A percentile compares a stretch with the other conserved stretches of the same genome.
Conservation (phyloP, 2,113 vertebrate species). For the Scopus umbretta region DNA sequence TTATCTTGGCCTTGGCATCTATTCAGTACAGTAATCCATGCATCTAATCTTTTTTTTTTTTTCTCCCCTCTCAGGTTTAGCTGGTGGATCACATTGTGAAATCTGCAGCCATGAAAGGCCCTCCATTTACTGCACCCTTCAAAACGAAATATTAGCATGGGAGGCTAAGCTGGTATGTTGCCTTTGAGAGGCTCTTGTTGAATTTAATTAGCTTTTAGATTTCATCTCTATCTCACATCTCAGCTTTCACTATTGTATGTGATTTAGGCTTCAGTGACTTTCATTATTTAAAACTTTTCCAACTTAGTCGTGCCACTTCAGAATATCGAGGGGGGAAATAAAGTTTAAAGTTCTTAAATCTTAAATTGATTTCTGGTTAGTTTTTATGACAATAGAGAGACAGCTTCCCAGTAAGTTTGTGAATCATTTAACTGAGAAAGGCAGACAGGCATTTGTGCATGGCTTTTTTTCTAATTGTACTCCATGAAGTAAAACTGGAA, state of each 20-base stretch:
- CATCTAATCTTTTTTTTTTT: conserved; percentile 69
- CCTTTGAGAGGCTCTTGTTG: conserved; percentile 65
- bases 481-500: conserved; percentile 48
- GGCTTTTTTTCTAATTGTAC: conserved; percentile 29
- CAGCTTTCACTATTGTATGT: conserved; percentile 60
- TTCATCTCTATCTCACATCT: conserved; percentile 64
- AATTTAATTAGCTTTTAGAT: conserved; percentile 78
- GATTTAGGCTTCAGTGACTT: conserved; percentile 69
- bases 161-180: conserved; percentile 67
- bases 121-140: conserved; percentile 63
- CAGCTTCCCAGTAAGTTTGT: background rate
- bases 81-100: conserved; percentile 70
- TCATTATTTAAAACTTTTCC: conserved; percentile 66
- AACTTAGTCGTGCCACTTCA: conserved; percentile 4
- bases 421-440: conserved; percentile 49
- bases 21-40: conserved; percentile 73
- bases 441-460: conserved; percentile 27
- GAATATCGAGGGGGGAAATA: conserved; percentile 1
- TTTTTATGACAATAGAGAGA: conserved; percentile 41
- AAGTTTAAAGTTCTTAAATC: conserved; percentile 43
- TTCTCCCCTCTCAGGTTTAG: conserved; percentile 58
- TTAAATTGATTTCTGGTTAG: conserved; percentile 53
- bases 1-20: conserved; percentile 71
- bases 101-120: conserved; percentile 67
- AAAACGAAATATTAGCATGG: conserved; percentile 67